Evolutionary conservation across 1,140 invertebrate genomes (phyloP).

Genomic region (Armadillidium nasatum): DNA sequence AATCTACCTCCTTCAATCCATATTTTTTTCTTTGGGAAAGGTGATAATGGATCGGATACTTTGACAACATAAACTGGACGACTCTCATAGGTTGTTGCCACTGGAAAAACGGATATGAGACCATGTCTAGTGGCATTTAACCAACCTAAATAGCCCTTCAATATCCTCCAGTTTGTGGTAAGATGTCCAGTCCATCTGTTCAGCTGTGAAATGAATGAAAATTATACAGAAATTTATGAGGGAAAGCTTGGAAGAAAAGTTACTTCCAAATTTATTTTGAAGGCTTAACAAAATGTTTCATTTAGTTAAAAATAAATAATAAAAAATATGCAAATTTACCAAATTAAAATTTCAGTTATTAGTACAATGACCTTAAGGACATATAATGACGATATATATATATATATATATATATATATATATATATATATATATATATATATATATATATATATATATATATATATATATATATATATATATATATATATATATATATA

Average conservation of each 20-base stretch:
- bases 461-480: no score
- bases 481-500: no score
- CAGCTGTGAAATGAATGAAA: slow-evolving; percentile 1
- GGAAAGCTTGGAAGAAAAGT: no score
- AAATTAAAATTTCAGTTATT: no score
- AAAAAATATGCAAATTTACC: no score
- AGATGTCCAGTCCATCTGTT: slow-evolving; percentile 40
- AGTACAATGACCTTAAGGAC: no score
- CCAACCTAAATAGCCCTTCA: slow-evolving; percentile 33
- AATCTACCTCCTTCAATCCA: slow-evolving; percentile 42
- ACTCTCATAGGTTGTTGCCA: slow-evolving; percentile 29
- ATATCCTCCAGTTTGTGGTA: slow-evolving; percentile 40
- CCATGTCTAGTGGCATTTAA: slow-evolving; percentile 31
- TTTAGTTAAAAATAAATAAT: no score
- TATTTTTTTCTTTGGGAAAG: slow-evolving; percentile 38
- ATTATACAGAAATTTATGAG: no score
- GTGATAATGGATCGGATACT: slow-evolving; percentile 28
- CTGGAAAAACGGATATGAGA: slow-evolving; percentile 26
- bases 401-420: no score
- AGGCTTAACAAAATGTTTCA: neutral
- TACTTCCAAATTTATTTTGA: neutral
- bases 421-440: no score
- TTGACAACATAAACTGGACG: slow-evolving; percentile 30
- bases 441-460: no score
- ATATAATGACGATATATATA: no score